These are phyloP conservation scores for Parnassius smintheus DNA, from an alignment of 2,888 invertebrate species.

Conservation along the genomic window DNA sequence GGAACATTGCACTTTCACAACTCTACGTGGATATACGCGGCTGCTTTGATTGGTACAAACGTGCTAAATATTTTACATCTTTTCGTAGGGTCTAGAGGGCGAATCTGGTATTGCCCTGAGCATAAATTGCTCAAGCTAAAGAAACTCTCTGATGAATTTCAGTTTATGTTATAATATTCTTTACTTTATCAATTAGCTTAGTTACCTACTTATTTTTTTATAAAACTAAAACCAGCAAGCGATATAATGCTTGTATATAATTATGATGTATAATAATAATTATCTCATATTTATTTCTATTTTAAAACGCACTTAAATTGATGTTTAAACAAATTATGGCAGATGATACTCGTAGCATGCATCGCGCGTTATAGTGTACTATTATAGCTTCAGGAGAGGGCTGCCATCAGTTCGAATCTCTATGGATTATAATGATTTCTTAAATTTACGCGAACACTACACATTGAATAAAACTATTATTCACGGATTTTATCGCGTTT, in stretches of 20 bases:
- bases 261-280: background rate
- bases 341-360: background rate
- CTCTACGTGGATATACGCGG: constrained; percentile 9
- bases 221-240: no score
- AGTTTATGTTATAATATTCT: no score
- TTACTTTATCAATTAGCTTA: no score
- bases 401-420: no score
- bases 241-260: no score
- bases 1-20: constrained; percentile 30
- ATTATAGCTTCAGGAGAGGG: background rate
- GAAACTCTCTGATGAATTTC: no score
- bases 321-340: background rate
- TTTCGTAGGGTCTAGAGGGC: constrained; percentile 16
- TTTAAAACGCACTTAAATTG: background rate
- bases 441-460: no score
- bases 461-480: no score
- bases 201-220: no score
- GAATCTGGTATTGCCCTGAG: constrained; percentile 22
- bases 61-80: constrained; percentile 13
- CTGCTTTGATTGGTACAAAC: constrained; percentile 14
- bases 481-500: no score
- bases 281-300: background rate
- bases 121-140: no score
- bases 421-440: no score
- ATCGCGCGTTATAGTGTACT: background rate